phyloP scores from a whole-genome alignment of 1,140 invertebrate genomes.

The Drosophila carrolli region DNA sequence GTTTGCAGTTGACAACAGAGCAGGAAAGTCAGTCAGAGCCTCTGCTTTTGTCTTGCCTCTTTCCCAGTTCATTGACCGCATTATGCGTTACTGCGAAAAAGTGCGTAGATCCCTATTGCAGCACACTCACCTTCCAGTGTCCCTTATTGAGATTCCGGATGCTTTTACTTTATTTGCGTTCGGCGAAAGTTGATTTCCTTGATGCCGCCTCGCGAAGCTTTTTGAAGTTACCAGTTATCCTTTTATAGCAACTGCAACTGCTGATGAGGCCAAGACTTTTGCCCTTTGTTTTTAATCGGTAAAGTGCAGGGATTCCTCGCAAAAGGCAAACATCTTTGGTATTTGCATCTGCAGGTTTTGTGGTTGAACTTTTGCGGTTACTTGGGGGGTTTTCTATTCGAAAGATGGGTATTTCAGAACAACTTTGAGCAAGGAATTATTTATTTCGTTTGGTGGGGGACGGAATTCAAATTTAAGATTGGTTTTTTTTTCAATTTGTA shows the following conservation, averaged over 20 bases:
- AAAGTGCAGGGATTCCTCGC: constrained; percentile 55
- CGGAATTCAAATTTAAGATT: not conserved
- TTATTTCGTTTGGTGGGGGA: not conserved
- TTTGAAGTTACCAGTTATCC: constrained; percentile 43
- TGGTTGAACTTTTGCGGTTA: constrained; percentile 44
- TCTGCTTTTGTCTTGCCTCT: constrained; percentile 41
- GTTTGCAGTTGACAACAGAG: constrained; percentile 62
- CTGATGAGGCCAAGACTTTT: constrained; percentile 42
- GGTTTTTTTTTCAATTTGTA: not conserved
- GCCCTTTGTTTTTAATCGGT: constrained; percentile 71
- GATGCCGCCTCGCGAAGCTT: constrained; percentile 19
- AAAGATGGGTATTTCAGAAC: not conserved
- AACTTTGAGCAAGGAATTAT: constrained; percentile 6
- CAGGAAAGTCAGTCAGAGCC: constrained; percentile 29
- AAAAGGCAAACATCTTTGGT: constrained; percentile 42
- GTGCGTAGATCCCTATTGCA: constrained; percentile 28
- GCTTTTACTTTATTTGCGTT: constrained; percentile 51
- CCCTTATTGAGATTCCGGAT: constrained; percentile 35
- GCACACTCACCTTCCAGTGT: not conserved
- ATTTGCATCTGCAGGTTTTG: constrained; percentile 33
- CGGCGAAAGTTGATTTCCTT: constrained; percentile 46
- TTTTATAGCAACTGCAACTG: constrained; percentile 32
- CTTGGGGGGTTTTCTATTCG: not conserved
- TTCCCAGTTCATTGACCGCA: constrained; percentile 74
- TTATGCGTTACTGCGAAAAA: constrained; percentile 59